These are phyloP conservation scores for Verasper variegatus DNA, from an alignment of 2,113 vertebrate genomes.

Conservation along the genomic window DNA sequence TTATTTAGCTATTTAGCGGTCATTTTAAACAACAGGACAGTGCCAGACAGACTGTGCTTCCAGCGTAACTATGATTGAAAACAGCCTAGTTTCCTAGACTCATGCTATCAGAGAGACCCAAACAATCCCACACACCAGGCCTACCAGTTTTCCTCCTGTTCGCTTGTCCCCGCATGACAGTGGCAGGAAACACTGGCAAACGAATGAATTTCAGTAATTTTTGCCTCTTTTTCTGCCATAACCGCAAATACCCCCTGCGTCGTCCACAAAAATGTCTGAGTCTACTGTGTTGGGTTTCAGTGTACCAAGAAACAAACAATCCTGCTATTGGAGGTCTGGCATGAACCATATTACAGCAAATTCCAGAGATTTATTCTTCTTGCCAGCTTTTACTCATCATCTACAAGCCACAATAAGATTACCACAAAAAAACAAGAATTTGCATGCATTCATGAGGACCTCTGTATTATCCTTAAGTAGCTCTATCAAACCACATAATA, in stretches of 20 bases:
- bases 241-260: slow-evolving; percentile 54
- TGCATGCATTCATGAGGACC: slow-evolving; percentile 38
- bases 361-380: slow-evolving; percentile 48
- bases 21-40: slow-evolving; percentile 66
- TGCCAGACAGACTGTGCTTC: slow-evolving; percentile 59
- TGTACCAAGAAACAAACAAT: slow-evolving; percentile 67
- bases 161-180: slow-evolving; percentile 42
- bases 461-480: slow-evolving; percentile 44
- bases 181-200: slow-evolving; percentile 46
- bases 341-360: slow-evolving; percentile 54
- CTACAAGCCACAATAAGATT: slow-evolving; percentile 54
- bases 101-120: slow-evolving; percentile 50
- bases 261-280: slow-evolving; percentile 68
- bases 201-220: slow-evolving; percentile 37
- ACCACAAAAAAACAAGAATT: slow-evolving; percentile 67
- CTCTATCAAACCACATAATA: slow-evolving; percentile 34
- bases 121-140: slow-evolving; percentile 49
- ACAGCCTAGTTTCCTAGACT: slow-evolving; percentile 47
- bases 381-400: slow-evolving; percentile 67
- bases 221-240: slow-evolving; percentile 36
- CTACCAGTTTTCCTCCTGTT: slow-evolving; percentile 22
- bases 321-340: slow-evolving; percentile 65
- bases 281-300: slow-evolving; percentile 66
- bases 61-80: slow-evolving; percentile 68
- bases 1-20: slow-evolving; percentile 68